Evolutionary conservation across 2,797 vertebrate species (phyloP).

Genomic region (Enteromius fasciolatus): DNA sequence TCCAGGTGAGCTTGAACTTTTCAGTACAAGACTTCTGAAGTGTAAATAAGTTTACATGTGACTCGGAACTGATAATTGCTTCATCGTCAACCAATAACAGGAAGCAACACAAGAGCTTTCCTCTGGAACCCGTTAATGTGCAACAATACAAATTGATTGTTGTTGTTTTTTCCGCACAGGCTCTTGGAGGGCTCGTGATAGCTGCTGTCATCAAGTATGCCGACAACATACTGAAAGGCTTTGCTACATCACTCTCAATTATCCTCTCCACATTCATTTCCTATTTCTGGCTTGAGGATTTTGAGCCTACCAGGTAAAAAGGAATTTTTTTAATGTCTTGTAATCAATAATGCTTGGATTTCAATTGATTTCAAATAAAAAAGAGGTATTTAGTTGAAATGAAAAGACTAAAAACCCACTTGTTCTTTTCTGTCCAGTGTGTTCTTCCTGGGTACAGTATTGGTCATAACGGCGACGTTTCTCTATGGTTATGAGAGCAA

Average conservation of each 20-base stretch:
- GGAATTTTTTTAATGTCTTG: not conserved
- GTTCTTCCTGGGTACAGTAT: constrained; percentile 91
- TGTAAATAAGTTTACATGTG: not conserved
- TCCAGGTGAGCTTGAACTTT: constrained; percentile 82
- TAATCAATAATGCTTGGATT: constrained; percentile 6
- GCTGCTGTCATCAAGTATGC: constrained; percentile 99
- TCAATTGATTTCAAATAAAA: not conserved
- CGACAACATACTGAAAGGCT: constrained; percentile 98
- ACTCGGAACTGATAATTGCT: not conserved
- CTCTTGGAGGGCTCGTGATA: constrained; percentile 95
- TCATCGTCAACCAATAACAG: not conserved
- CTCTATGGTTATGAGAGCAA: constrained; percentile 94
- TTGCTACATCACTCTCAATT: constrained; percentile 97
- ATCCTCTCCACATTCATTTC: constrained; percentile 97
- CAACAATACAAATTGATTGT: not conserved
- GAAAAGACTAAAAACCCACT: not conserved
- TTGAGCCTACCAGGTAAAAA: constrained; percentile 90
- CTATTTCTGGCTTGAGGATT: constrained; percentile 98
- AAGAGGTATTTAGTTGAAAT: not conserved
- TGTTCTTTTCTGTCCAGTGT: constrained; percentile 76
- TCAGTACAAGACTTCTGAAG: not conserved
- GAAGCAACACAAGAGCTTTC: not conserved
- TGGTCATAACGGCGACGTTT: constrained; percentile 95
- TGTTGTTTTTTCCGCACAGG: constrained; percentile 74
- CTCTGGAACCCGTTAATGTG: not conserved